phyloP scores from a whole-genome alignment of 2,113 vertebrate genomes.

The Corynorhinus townsendii region DNA sequence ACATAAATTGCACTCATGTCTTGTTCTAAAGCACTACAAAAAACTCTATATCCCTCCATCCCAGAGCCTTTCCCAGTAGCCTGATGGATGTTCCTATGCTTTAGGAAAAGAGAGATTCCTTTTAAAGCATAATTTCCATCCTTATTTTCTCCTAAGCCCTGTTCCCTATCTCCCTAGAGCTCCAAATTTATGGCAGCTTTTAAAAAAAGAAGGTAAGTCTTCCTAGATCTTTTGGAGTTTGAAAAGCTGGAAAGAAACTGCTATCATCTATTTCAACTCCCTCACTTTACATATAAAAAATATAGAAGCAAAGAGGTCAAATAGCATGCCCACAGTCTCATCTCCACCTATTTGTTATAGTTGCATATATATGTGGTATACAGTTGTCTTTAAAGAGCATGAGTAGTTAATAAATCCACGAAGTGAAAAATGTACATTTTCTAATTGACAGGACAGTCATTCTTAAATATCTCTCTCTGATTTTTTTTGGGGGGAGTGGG shows the following conservation, averaged over 20 bases:
- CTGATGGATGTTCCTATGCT: background rate
- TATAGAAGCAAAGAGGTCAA: background rate
- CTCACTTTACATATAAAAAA: background rate
- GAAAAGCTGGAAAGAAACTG: background rate
- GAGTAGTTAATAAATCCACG: background rate
- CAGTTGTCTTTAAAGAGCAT: background rate
- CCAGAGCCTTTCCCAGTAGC: background rate
- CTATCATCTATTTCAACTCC: background rate
- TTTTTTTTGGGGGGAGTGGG: background rate
- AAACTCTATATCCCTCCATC: background rate
- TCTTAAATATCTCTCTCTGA: background rate
- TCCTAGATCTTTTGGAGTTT: background rate
- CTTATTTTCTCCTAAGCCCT: background rate
- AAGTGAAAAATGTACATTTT: background rate
- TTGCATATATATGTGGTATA: background rate
- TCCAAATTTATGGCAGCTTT: background rate
- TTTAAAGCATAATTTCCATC: background rate
- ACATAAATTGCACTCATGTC: background rate
- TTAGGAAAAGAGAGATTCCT: background rate
- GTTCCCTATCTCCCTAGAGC: background rate
- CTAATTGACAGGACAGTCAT: background rate
- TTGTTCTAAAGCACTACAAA: background rate
- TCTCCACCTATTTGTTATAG: background rate
- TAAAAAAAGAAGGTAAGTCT: constrained; percentile 1
- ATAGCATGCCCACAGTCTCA: fast-evolving